Percentiles rank a stretch among this genome's conserved stretches.
These are phyloP conservation scores for Gryllus bimaculatus DNA, from an alignment of 1,140 invertebrate genomes.

Conservation along the genomic window DNA sequence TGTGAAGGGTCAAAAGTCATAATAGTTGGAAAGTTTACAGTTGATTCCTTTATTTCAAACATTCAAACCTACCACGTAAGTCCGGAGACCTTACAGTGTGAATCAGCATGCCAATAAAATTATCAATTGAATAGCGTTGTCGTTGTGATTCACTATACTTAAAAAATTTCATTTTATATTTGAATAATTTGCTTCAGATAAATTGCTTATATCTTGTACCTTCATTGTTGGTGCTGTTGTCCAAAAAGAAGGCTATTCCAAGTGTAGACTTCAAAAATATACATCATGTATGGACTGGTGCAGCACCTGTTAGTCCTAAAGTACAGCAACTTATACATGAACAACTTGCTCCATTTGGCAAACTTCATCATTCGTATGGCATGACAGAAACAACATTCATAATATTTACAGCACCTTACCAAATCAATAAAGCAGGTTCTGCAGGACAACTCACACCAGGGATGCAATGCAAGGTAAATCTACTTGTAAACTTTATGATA, in stretches of 20 bases:
- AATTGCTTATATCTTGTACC: slow-evolving; percentile 20
- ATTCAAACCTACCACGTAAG: slow-evolving; percentile 30
- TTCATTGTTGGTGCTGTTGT: slow-evolving; percentile 18
- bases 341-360: slow-evolving; percentile 10
- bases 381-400: slow-evolving; percentile 22
- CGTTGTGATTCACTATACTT: too few species aligned
- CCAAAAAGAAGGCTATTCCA: slow-evolving; percentile 7
- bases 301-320: slow-evolving; percentile 8
- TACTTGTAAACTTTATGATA: neutral
- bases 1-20: slow-evolving; percentile 30
- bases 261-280: slow-evolving; percentile 6
- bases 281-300: slow-evolving; percentile 16
- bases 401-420: slow-evolving; percentile 8
- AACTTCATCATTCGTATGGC: slow-evolving; percentile 19
- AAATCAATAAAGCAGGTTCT: slow-evolving; percentile 12
- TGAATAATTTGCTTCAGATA: slow-evolving; percentile 4
- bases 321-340: slow-evolving; percentile 8
- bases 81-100: neutral
- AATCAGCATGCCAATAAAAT: too few species aligned
- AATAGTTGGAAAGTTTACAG: slow-evolving; percentile 30
- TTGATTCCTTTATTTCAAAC: slow-evolving; percentile 29
- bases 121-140: too few species aligned
- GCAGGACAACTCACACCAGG: slow-evolving; percentile 15
- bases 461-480: slow-evolving; percentile 19
- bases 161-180: too few species aligned